Percentiles rank a stretch among this genome's conserved stretches.
These are phyloP conservation scores for Glyptemys insculpta DNA, from an alignment of 2,797 vertebrate species.

Conservation along the genomic window DNA sequence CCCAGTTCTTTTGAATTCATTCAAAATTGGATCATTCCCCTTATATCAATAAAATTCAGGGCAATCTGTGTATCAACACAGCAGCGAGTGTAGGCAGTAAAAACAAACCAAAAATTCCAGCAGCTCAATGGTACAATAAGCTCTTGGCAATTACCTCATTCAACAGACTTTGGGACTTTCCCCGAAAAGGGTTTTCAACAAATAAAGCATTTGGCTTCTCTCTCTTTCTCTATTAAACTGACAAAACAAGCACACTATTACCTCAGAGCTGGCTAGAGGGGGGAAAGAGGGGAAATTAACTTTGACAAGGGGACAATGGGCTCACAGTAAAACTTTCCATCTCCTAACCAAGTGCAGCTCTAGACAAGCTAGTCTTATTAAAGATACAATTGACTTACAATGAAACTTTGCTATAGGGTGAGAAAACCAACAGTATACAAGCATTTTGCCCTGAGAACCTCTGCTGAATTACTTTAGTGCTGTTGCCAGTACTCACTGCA, in stretches of 20 bases:
- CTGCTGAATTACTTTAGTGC: constrained; percentile 50
- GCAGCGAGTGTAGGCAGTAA: neutral
- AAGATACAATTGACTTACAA: constrained; percentile 1
- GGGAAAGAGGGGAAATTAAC: constrained; percentile 24
- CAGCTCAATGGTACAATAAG: neutral
- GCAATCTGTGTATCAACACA: neutral
- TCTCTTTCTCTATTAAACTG: neutral
- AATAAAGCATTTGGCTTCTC: neutral
- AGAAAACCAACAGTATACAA: constrained; percentile 10
- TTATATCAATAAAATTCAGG: neutral
- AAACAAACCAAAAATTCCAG: neutral
- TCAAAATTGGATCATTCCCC: neutral
- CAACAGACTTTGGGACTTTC: neutral
- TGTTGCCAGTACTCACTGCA: constrained; percentile 23
- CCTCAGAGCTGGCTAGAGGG: constrained; percentile 3
- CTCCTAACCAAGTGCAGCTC: neutral
- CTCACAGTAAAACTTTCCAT: neutral
- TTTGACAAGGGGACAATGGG: constrained; percentile 27
- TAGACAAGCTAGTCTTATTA: constrained; percentile 37
- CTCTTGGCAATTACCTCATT: neutral
- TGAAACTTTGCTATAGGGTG: constrained; percentile 60
- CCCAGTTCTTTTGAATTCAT: neutral
- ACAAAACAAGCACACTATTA: constrained; percentile 19
- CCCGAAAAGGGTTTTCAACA: neutral
- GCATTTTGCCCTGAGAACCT: constrained; percentile 42